These are phyloP conservation scores for Periplaneta americana DNA, from an alignment of 1,140 invertebrate species.

Conservation along the genomic window DNA sequence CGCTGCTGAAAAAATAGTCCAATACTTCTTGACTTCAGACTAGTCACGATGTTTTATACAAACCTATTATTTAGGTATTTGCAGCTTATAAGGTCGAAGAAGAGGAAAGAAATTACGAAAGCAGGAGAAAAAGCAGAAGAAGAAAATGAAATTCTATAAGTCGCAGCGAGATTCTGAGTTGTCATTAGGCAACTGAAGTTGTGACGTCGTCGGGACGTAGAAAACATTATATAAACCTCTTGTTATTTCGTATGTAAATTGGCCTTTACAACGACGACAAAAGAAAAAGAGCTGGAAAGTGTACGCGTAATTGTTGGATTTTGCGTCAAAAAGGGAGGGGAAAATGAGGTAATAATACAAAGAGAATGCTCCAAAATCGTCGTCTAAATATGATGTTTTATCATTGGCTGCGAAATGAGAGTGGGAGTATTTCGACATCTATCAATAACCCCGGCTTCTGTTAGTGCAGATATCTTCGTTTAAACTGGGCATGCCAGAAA, in stretches of 20 bases:
- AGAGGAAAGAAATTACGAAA: too few relatives aligned
- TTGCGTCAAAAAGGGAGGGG: background rate
- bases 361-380: background rate
- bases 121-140: too few relatives aligned
- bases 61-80: background rate
- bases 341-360: background rate
- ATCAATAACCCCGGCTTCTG: too few relatives aligned
- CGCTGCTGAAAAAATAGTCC: background rate
- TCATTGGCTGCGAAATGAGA: background rate
- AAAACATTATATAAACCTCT: background rate
- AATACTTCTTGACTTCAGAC: background rate
- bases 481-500: too few relatives aligned
- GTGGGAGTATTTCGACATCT: background rate
- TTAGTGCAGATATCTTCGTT: too few relatives aligned
- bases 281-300: background rate
- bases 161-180: background rate
- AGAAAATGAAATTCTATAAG: too few relatives aligned
- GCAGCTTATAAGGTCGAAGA: background rate
- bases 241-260: background rate
- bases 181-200: background rate
- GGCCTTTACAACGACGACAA: background rate
- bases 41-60: background rate
- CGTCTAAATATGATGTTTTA: background rate
- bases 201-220: background rate
- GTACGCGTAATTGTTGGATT: background rate